phyloP scores from a whole-genome alignment of 2,888 invertebrate species.

The Quadriops clusia region DNA sequence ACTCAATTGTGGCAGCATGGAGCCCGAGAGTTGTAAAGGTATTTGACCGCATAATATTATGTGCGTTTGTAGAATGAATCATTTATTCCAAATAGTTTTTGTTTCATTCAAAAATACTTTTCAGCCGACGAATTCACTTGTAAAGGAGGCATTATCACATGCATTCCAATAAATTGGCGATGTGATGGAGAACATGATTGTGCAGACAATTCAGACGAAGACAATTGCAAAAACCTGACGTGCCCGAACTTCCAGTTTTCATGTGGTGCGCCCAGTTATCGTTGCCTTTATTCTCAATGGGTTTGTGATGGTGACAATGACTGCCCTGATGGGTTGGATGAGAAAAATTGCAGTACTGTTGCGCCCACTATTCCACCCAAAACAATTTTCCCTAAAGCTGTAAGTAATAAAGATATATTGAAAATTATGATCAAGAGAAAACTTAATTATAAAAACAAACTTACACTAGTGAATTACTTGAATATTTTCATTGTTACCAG shows the following conservation, averaged over 20 bases:
- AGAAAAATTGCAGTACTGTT: constrained; percentile 48
- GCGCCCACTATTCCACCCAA: constrained; percentile 27
- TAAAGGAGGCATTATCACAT: constrained; percentile 40
- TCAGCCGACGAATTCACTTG: constrained; percentile 47
- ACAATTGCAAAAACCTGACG: constrained; percentile 50
- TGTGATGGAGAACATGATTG: constrained; percentile 81
- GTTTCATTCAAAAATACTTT: too few species aligned
- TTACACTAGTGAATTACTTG: too few species aligned
- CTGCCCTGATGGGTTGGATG: constrained; percentile 59
- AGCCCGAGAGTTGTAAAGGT: constrained; percentile 31
- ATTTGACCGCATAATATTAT: constrained; percentile 14
- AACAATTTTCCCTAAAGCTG: too few species aligned
- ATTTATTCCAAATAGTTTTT: constrained; percentile 3
- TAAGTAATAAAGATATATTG: too few species aligned
- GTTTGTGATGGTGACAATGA: constrained; percentile 74
- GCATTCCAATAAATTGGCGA: constrained; percentile 63
- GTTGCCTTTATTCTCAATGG: constrained; percentile 40
- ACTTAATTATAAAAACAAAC: too few species aligned
- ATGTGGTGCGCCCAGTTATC: constrained; percentile 36
- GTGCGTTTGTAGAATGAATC: constrained; percentile 4
- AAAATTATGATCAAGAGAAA: too few species aligned
- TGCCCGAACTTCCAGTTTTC: constrained; percentile 65
- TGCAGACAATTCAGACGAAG: constrained; percentile 59
- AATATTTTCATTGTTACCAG: too few species aligned
- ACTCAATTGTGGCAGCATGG: constrained; percentile 40